These are phyloP conservation scores for Siniperca chuatsi DNA, from an alignment of 2,113 vertebrate genomes.

Conservation along the genomic window DNA sequence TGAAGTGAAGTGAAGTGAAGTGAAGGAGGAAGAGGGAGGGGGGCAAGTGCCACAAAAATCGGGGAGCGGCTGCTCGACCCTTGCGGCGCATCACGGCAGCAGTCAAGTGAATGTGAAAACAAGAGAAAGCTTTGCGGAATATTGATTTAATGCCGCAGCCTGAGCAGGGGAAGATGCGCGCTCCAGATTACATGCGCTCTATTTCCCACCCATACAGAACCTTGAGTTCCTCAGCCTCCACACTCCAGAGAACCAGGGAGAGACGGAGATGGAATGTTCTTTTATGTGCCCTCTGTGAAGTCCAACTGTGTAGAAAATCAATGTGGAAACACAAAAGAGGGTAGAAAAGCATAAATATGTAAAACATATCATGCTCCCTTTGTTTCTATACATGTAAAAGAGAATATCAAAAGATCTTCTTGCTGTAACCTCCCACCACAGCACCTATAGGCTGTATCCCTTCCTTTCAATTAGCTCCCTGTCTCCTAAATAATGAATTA, in stretches of 20 bases:
- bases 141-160: slow-evolving; percentile 95
- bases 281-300: slow-evolving; percentile 59
- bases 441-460: slow-evolving; percentile 24
- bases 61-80: slow-evolving; percentile 82
- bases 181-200: slow-evolving; percentile 93
- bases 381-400: slow-evolving; percentile 28
- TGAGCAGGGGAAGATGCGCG: slow-evolving; percentile 88
- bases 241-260: slow-evolving; percentile 77
- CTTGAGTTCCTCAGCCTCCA: slow-evolving; percentile 88
- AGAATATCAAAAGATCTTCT: slow-evolving; percentile 19
- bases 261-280: slow-evolving; percentile 59
- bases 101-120: slow-evolving; percentile 92
- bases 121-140: slow-evolving; percentile 92
- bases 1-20: slow-evolving; percentile 71
- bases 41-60: slow-evolving; percentile 84
- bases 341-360: slow-evolving; percentile 35
- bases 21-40: slow-evolving; percentile 62
- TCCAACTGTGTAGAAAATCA: slow-evolving; percentile 61
- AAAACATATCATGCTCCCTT: slow-evolving; percentile 42
- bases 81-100: slow-evolving; percentile 89
- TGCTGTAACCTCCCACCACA: slow-evolving; percentile 15
- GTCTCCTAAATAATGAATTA: slow-evolving; percentile 64
- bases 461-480: slow-evolving; percentile 54
- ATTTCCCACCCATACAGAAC: slow-evolving; percentile 88
- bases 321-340: slow-evolving; percentile 36